Evolutionary conservation across 2,797 vertebrate species (phyloP).

Genomic region (Gambusia yucatana): DNA sequence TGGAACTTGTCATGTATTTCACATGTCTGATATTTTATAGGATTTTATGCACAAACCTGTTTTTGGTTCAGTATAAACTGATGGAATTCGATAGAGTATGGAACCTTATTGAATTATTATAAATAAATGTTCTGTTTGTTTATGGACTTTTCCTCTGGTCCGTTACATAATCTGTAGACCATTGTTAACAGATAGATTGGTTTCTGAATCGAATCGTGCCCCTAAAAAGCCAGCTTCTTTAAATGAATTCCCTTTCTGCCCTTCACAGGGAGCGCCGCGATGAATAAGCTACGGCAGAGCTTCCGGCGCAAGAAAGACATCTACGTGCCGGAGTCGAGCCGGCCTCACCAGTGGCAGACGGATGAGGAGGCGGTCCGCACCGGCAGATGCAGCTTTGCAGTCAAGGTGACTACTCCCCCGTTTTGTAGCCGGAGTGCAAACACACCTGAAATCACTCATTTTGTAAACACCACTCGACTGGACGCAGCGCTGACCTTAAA

Average conservation of each 20-base stretch:
- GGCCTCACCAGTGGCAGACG: conserved; percentile 99
- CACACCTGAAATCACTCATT: conserved; percentile 11
- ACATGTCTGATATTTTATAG: no score
- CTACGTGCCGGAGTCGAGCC: conserved; percentile 97
- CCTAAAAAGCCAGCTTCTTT: background rate
- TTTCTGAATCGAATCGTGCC: no score
- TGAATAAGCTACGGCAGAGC: conserved; percentile 99
- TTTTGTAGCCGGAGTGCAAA: conserved; percentile 3
- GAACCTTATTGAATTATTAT: no score
- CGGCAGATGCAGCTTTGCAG: conserved; percentile 96
- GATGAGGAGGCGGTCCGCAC: conserved; percentile 96
- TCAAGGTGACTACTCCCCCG: conserved; percentile 87
- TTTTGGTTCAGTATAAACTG: no score
- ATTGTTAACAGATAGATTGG: no score
- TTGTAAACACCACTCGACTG: background rate
- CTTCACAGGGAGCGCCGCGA: conserved; percentile 82
- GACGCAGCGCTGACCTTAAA: conserved; percentile 10
- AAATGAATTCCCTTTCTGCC: conserved; percentile 21
- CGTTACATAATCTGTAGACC: no score
- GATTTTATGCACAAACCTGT: no score
- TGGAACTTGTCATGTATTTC: background rate
- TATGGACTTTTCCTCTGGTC: no score
- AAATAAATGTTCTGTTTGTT: no score
- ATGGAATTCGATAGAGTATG: no score
- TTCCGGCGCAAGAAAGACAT: conserved; percentile 99